phyloP scores from a whole-genome alignment of 2,888 invertebrate genomes.

The Ecdyonurus torrentis region DNA sequence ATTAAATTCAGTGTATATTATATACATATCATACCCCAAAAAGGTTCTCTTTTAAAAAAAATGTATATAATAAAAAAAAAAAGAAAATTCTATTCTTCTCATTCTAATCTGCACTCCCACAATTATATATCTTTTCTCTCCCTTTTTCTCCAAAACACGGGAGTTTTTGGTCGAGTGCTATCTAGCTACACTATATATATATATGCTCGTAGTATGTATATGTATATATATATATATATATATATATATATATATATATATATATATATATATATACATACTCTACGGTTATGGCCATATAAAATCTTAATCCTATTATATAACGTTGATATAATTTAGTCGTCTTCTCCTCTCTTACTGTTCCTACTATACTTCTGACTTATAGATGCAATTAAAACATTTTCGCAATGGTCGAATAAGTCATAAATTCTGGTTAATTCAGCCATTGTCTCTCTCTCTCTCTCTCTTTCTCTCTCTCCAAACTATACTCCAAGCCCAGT shows the following conservation, averaged over 20 bases:
- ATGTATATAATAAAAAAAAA: too few relatives aligned
- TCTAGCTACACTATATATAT: neutral
- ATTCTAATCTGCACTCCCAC: neutral
- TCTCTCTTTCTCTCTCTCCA: neutral
- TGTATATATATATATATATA: too few relatives aligned
- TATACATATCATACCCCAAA: too few relatives aligned
- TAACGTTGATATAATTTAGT: neutral
- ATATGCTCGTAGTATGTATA: neutral
- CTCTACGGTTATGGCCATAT: neutral
- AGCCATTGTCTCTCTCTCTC: neutral
- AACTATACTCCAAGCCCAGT: neutral
- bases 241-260: too few relatives aligned
- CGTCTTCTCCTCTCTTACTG: neutral
- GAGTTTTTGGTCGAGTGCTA: neutral
- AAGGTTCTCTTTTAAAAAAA: too few relatives aligned
- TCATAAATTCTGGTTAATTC: conserved; percentile 4
- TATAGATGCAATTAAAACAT: conserved; percentile 3
- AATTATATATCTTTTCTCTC: neutral
- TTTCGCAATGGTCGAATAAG: conserved; percentile 4
- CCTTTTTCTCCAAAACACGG: neutral
- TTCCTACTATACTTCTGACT: neutral
- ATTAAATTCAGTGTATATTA: too few relatives aligned
- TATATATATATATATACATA: too few relatives aligned
- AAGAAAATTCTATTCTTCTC: neutral
- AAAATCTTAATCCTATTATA: conserved; percentile 2